A percentile compares a stretch with the other conserved stretches of the same genome.
These are phyloP conservation scores for Phrynosoma platyrhinos DNA, from an alignment of 2,113 vertebrate species.

Conservation along the genomic window DNA sequence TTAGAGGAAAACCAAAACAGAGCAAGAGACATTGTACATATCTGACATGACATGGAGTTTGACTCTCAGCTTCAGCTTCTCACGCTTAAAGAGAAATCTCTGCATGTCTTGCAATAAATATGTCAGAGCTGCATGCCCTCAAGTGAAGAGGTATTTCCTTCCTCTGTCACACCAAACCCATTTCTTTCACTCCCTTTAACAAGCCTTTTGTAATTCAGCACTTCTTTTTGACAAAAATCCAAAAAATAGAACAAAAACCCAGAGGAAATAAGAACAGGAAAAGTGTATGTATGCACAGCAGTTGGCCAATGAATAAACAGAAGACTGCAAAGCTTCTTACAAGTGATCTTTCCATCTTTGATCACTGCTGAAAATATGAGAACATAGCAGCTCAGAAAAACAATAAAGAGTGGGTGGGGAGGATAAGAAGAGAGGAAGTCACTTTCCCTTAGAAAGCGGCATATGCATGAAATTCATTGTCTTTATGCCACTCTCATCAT, in stretches of 20 bases:
- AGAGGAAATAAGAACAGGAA: conserved; percentile 18
- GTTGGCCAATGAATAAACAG: conserved; percentile 25
- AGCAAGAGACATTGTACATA: background rate
- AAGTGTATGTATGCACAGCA: background rate
- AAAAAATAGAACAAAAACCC: background rate
- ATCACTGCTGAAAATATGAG: conserved; percentile 19
- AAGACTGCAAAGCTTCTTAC: conserved; percentile 11
- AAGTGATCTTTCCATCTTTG: conserved; percentile 21
- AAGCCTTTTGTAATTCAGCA: conserved; percentile 8
- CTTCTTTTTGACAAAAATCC: background rate
- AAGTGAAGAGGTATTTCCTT: background rate
- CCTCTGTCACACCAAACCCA: background rate
- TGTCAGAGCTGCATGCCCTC: too few relatives aligned
- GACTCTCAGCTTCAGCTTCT: background rate
- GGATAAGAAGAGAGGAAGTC: background rate
- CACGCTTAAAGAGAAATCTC: background rate
- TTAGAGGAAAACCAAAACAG: background rate
- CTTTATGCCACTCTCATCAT: background rate
- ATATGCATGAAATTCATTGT: background rate
- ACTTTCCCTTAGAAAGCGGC: background rate
- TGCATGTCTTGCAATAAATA: background rate
- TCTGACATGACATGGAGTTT: background rate
- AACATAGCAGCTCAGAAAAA: background rate
- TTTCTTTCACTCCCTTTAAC: background rate
- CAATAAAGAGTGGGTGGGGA: background rate